Evolutionary conservation across 64 coral and sea anemone genomes (phyloP).

Genomic region (Acropora tenuis): DNA sequence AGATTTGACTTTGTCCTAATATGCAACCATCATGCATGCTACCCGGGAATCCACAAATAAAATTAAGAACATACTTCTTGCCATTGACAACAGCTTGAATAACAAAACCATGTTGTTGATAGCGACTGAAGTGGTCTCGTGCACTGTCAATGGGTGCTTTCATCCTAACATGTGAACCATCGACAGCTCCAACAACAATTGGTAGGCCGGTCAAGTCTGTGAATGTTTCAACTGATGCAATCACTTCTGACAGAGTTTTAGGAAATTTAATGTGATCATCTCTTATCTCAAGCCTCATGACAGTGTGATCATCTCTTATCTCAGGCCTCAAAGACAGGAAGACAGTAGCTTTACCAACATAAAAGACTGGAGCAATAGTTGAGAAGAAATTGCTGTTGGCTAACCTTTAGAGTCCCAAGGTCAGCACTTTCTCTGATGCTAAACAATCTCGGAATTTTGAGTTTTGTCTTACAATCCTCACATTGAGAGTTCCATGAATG

Average conservation of each 20-base stretch:
- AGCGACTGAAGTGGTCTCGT: constrained; percentile 31
- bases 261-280: constrained; percentile 34
- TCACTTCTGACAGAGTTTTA: constrained; percentile 33
- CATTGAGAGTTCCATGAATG: background rate
- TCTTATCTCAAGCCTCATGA: background rate
- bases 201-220: background rate
- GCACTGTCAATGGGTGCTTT: constrained; percentile 39
- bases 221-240: constrained; percentile 45
- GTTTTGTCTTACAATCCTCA: constrained; percentile 9
- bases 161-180: constrained; percentile 27
- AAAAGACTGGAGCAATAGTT: constrained; percentile 17
- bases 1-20: constrained; percentile 32
- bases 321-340: background rate
- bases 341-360: no score
- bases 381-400: constrained; percentile 10
- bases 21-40: constrained; percentile 35
- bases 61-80: constrained; percentile 33
- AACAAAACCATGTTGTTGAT: background rate
- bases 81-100: background rate
- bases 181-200: background rate
- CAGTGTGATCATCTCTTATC: background rate
- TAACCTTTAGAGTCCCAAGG: constrained; percentile 23
- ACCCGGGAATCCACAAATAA: constrained; percentile 40
- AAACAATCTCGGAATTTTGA: background rate
- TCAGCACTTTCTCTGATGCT: background rate